Evolutionary conservation across 2,113 vertebrate genomes (phyloP), one percentile per base, ranked within the genome.

Genomic region (Chloropsis cyanopogon): DNA sequence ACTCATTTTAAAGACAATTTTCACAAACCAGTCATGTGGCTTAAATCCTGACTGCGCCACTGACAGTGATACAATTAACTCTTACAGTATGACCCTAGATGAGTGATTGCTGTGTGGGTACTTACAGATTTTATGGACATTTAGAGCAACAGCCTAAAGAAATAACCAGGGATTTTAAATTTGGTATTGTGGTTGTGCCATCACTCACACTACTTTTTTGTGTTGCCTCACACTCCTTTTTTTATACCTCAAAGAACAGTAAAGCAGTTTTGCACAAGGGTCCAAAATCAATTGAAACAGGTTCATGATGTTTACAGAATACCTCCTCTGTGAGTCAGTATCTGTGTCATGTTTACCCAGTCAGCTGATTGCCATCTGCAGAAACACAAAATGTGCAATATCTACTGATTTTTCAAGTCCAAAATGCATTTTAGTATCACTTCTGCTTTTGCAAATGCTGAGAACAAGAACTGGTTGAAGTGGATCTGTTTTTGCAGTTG

Each of bases 401-500:
- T 37, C 66, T 49, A 63, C 60, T 42, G 54, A 25, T 78, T 80
- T 91, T 78, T 54, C 12, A 63, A 92, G 68, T 68, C 75, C 65
- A 57, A 33, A 95, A 79, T 25, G 85, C 35, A 84, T 85, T 56
- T 82, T 70, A 59, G 20, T 77, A 91, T 88, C 9, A 41, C 20
- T 90, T 83, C 68, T 77, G 64, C 33, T 87, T 93, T 83, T 75
- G 28, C 41, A 81, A 93, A 56, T 52, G 61, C 76, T 35, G 49
- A 83, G 44, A 92, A 81, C 50, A 68, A 83, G 78, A 50, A 1
- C 35, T 92, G 75, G 76, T 50, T 66, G 35, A 83, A 60, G 60
- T 61, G 53, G 57, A 10, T 76, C 10, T 95, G 70, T 97, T 96
- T 97, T 98, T 98, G 93, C 98, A 99, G 99, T 97, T 99, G 94